phyloP scores from a whole-genome alignment of 2,797 vertebrate species.

The Enteromius thamalakanensis region DNA sequence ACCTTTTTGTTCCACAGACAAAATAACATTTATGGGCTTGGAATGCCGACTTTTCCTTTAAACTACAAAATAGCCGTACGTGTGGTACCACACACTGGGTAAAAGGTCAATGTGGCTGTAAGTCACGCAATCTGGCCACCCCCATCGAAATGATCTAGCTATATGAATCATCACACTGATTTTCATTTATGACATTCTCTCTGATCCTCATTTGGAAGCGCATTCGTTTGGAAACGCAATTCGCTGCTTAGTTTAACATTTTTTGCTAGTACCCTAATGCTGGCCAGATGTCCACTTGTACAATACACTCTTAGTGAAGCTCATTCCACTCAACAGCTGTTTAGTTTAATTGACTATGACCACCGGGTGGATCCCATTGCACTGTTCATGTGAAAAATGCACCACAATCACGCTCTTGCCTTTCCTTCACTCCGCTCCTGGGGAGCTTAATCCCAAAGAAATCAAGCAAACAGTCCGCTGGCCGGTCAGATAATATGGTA shows the following conservation, averaged over 20 bases:
- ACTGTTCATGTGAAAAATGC: slow-evolving; percentile 54
- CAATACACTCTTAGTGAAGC: slow-evolving; percentile 39
- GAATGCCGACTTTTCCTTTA: not conserved
- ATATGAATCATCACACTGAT: slow-evolving; percentile 32
- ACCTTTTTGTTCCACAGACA: not conserved
- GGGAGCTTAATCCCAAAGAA: slow-evolving; percentile 49
- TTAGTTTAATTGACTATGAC: slow-evolving; percentile 59
- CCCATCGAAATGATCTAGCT: slow-evolving; percentile 10
- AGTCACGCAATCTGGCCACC: not conserved
- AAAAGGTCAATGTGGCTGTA: not conserved
- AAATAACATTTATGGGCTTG: not conserved
- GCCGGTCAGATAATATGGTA: slow-evolving; percentile 22
- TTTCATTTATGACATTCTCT: slow-evolving; percentile 24
- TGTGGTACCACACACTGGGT: slow-evolving; percentile 2
- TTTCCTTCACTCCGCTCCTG: slow-evolving; percentile 45
- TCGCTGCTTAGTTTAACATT: slow-evolving; percentile 9
- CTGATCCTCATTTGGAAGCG: slow-evolving; percentile 15
- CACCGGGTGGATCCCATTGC: slow-evolving; percentile 49
- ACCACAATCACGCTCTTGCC: slow-evolving; percentile 48
- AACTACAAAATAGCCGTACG: not conserved
- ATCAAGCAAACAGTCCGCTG: slow-evolving; percentile 49
- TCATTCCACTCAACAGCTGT: slow-evolving; percentile 48
- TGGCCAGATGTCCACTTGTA: slow-evolving; percentile 39
- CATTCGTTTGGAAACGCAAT: slow-evolving; percentile 4
- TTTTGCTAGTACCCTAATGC: slow-evolving; percentile 11